These are phyloP conservation scores for Lonchura striata DNA, from an alignment of 2,113 vertebrate genomes.

Conservation along the genomic window DNA sequence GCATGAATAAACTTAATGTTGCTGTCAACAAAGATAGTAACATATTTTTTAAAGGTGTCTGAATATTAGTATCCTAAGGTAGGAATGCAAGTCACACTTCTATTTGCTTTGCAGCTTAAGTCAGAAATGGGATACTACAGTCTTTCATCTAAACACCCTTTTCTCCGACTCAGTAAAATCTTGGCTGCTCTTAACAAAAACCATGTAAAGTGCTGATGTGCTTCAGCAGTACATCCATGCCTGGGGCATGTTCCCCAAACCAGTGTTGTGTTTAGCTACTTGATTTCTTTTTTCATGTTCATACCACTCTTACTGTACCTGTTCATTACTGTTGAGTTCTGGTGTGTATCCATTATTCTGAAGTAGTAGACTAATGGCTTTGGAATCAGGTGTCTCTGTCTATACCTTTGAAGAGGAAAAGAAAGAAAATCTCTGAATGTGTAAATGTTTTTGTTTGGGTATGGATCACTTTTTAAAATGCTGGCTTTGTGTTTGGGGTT, in stretches of 20 bases:
- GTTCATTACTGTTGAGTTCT: neutral
- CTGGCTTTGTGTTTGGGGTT: neutral
- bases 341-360: neutral
- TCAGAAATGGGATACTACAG: neutral
- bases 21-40: neutral
- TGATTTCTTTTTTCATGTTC: neutral
- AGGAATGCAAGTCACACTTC: neutral
- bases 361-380: neutral
- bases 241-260: neutral
- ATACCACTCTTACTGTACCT: neutral
- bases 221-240: neutral
- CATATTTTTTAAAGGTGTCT: neutral
- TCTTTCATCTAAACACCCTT: neutral
- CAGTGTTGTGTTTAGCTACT: neutral
- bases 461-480: neutral
- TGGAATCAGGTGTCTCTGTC: neutral
- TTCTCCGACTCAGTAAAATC: neutral
- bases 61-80: neutral
- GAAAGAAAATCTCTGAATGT: neutral
- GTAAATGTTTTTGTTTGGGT: neutral
- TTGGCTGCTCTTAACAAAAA: neutral
- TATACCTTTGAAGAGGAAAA: neutral
- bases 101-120: neutral
- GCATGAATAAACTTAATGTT: constrained; percentile 26
- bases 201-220: neutral